Conservation (phyloP, 2,797 vertebrate genomes). For the Rhodeus uyekii region DNA sequence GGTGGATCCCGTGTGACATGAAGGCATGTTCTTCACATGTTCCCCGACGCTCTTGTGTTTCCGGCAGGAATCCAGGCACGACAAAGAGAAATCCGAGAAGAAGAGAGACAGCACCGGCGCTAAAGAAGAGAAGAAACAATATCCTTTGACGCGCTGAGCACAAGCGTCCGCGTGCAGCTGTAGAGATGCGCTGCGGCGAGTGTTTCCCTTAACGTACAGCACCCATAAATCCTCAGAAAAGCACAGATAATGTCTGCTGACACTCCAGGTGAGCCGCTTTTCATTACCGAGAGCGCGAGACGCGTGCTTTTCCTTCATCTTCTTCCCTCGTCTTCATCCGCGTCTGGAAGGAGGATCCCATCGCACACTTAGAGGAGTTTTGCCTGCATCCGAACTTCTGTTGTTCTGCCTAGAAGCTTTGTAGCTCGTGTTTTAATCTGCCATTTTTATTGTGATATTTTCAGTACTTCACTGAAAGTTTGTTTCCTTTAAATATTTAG, state of each 20-base stretch:
- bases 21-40: not conserved
- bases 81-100: conserved; percentile 87
- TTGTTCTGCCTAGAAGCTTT: conserved; percentile 80
- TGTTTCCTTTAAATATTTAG: conserved; percentile 85
- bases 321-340: too few species aligned
- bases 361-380: conserved; percentile 46
- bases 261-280: conserved; percentile 81
- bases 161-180: conserved; percentile 56
- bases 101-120: conserved; percentile 84
- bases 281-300: too few species aligned
- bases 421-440: conserved; percentile 87
- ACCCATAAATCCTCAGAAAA: conserved; percentile 93
- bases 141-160: conserved; percentile 82
- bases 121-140: conserved; percentile 93
- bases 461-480: conserved; percentile 89
- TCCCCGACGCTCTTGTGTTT: not conserved
- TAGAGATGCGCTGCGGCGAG: conserved; percentile 10
- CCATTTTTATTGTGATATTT: conserved; percentile 86
- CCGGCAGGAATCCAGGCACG: conserved; percentile 85
- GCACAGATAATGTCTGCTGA: conserved; percentile 86
- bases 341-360: conserved; percentile 79
- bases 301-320: too few species aligned
- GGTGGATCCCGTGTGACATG: not conserved
- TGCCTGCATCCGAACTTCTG: conserved; percentile 70
- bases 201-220: conserved; percentile 74